These are phyloP conservation scores for Megalopta genalis DNA, from an alignment of 1,140 invertebrate genomes.

Conservation along the genomic window DNA sequence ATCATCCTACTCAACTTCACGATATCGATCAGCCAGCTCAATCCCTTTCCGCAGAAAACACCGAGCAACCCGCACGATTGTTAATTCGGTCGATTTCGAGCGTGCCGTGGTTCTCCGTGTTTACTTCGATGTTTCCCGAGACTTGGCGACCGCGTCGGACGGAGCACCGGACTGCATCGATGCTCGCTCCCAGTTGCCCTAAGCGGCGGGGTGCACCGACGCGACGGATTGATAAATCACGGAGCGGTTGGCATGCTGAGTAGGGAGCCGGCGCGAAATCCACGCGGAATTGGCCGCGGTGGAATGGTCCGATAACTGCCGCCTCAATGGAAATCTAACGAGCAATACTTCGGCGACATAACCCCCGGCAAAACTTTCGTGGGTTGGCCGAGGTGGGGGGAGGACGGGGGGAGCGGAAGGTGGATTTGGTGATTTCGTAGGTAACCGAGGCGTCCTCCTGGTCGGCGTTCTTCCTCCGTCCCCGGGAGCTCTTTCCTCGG, in stretches of 20 bases:
- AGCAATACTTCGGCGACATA: slow-evolving; percentile 35
- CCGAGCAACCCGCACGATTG: too few relatives aligned
- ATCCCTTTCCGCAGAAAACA: too few relatives aligned
- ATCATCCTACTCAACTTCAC: too few relatives aligned
- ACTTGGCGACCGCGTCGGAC: neutral
- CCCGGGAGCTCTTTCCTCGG: slow-evolving; percentile 11
- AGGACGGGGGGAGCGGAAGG: neutral
- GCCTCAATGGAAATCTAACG: slow-evolving; percentile 45
- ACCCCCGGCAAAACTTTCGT: slow-evolving; percentile 44
- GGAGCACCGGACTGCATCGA: neutral
- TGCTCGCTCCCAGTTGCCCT: too few relatives aligned
- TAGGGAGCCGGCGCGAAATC: neutral
- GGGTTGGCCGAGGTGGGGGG: neutral
- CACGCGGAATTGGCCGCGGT: neutral
- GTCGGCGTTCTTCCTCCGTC: neutral
- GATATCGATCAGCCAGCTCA: too few relatives aligned
- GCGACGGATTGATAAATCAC: neutral
- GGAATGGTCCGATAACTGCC: slow-evolving; percentile 33
- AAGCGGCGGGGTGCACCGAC: neutral
- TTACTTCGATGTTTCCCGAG: neutral
- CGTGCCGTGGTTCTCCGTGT: neutral
- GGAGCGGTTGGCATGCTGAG: too few relatives aligned
- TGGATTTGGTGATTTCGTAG: slow-evolving; percentile 51
- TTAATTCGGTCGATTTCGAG: too few relatives aligned
- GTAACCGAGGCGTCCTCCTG: slow-evolving; percentile 3